phyloP scores from a whole-genome alignment of 2,888 invertebrate species.

The Dyspetes luteomarginatus region DNA sequence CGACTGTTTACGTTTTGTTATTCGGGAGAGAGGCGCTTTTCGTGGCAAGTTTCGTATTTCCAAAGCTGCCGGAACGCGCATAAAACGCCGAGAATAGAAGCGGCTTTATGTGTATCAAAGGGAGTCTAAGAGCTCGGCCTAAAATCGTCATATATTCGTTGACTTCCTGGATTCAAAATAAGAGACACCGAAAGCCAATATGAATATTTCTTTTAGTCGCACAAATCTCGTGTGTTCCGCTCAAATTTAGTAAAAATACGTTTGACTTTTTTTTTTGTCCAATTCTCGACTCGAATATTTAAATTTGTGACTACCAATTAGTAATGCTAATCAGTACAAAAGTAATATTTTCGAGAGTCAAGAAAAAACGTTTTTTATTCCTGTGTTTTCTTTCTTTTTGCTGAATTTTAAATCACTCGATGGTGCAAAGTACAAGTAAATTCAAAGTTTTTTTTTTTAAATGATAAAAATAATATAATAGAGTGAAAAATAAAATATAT shows the following conservation, averaged over 20 bases:
- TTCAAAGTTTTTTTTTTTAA: neutral
- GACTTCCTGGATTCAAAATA: conserved; percentile 48
- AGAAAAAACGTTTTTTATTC: too few species aligned
- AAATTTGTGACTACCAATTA: neutral
- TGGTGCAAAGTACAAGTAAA: conserved; percentile 11
- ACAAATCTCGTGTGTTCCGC: too few species aligned
- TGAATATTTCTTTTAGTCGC: neutral
- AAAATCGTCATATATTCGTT: too few species aligned
- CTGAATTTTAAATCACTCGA: too few species aligned
- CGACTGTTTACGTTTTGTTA: conserved; percentile 58
- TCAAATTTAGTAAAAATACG: neutral
- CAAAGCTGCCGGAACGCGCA: conserved; percentile 33
- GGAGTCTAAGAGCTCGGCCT: too few species aligned
- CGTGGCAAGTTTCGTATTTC: conserved; percentile 49
- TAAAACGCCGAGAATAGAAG: conserved; percentile 62
- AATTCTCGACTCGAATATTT: too few species aligned
- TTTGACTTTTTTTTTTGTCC: too few species aligned
- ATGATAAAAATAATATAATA: neutral
- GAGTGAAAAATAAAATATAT: neutral
- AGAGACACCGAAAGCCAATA: neutral
- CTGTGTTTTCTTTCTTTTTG: too few species aligned
- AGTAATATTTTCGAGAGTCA: neutral
- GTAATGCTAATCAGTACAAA: neutral
- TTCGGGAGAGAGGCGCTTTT: conserved; percentile 48
- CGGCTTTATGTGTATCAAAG: conserved; percentile 6